Percentiles rank a stretch among this genome's conserved stretches.
phyloP scores from a whole-genome alignment of 2,797 vertebrate genomes.

The Gymnodraco acuticeps region DNA sequence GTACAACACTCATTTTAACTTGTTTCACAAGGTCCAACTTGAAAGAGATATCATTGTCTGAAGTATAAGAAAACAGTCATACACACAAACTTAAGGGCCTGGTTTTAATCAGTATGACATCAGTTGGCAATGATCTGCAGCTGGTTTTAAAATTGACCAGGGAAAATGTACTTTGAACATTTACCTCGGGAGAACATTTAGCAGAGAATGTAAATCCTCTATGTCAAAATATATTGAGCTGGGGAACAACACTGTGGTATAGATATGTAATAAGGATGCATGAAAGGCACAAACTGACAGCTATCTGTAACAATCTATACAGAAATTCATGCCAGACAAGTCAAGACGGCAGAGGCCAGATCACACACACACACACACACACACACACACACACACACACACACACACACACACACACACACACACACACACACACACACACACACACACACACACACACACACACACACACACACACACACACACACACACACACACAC shows the following conservation, averaged over 20 bases:
- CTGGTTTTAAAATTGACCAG: no score
- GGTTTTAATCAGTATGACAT: no score
- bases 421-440: constrained; percentile 64
- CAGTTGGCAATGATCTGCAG: no score
- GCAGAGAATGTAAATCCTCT: no score
- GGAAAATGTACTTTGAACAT: no score
- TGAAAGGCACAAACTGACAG: background rate
- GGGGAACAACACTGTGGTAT: no score
- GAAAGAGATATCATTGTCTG: no score
- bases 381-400: constrained; percentile 47
- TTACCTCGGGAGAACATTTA: no score
- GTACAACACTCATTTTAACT: background rate
- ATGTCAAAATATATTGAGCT: no score
- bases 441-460: constrained; percentile 64
- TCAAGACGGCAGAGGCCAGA: background rate
- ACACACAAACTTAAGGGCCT: no score
- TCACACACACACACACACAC: constrained; percentile 40
- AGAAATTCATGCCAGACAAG: background rate
- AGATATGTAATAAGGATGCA: background rate
- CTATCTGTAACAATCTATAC: background rate
- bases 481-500: constrained; percentile 41
- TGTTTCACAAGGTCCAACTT: no score
- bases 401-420: constrained; percentile 2
- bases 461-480: constrained; percentile 3
- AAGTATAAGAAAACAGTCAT: no score